Evolutionary conservation across 2,888 invertebrate species (phyloP), one percentile per base, ranked within the genome.

Genomic region (Leptothorax acervorum): DNA sequence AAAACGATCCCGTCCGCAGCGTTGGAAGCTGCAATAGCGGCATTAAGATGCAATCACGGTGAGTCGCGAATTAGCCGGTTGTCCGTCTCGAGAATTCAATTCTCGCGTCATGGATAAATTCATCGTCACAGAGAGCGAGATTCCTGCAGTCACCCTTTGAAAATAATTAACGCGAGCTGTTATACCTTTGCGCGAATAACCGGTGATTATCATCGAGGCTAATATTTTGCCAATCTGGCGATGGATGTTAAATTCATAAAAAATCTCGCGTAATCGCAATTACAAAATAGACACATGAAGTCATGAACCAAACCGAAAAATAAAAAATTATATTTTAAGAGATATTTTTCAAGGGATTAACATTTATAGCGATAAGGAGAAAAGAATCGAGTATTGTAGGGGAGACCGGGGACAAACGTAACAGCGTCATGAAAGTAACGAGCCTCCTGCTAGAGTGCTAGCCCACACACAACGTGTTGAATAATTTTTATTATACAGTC

Each of bases 21-120:
- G 42, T 48, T 63, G 65, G 42, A 55, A n/a, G 23, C 23, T 0
- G 23, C 23, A 23, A 23, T 23, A 23, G 53, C 42, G 55, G 71
- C 42, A 70, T 78, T 70, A 84, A 82, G 82, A 82, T 55, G 31
- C 83, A 60, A 83, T 83, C 84, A 62, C 23, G 73, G 65, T 18
- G 53, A 63, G 31, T 42, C 65, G 48, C 57, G 31, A 83, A 82
- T 84, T 84, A 82, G 60, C 60, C 23, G 63, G 65, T 73, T 73
- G 79, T 60, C 79, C 74, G 48, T 28, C 74, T 39, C 35, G 65
- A 42, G 42, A 68, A 78, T 78, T 55, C 53, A 70, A 78, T 71
- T 78, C 53, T 70, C 76, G 66, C 28, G 28, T 62, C 39, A 35
- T 39, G 28, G 39, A 51, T 23, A 51, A 65, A 63, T 23, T 51